Base-by-base conservation (phyloP, 1,140 invertebrate species). In the Agrypnia vestita region DNA sequence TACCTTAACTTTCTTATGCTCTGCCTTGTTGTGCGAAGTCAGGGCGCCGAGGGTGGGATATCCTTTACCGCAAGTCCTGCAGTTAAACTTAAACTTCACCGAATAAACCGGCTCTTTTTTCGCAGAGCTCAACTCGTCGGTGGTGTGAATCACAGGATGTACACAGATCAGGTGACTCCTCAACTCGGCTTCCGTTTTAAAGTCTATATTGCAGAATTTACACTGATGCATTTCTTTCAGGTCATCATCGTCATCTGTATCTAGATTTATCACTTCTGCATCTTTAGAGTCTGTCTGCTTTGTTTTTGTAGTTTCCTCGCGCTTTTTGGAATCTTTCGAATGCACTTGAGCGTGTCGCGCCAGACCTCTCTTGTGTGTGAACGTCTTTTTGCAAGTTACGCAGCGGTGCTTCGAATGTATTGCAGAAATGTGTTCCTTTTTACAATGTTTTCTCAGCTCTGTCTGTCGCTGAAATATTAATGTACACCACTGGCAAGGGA, bases 61-160 rank as follows among this genome's bases (percentile, higher is more conserved):
- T 10, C 72, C 76, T 74, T 75, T 74, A 11, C 80, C 72, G 59
- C 80, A 81, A 17, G 44, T 62, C 25, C 67, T 47, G 35, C 80
- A 81, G 7, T 35, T 78, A 49, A 81, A 81, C 11, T 78, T 75
- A 64, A 81, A 81, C 69, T 78, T 78, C 9, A 53, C 44, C 15
- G 77, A 35, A 35, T 35, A 19, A 9, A 47, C 21, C 3, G 17
- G n/a, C 43, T 43, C 43, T 53, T n/a, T 75, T 74, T 19, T 79
- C 12, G 46, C 25, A 47, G 43, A n/a, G 9, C 49, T 44, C 49
- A 77, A 17, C 7, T 56, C 59, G 25, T n/a, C 17, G 15, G 13
- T 46, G 13, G 13, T 25, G 35, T 53, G 35, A 21, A 62, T 49
- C 11, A 56, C 49, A 12, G 67, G 46, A 19, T 78, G 61, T 3